Conservation (phyloP, 2,113 vertebrate species). For the Dicrurus megarhynchus region DNA sequence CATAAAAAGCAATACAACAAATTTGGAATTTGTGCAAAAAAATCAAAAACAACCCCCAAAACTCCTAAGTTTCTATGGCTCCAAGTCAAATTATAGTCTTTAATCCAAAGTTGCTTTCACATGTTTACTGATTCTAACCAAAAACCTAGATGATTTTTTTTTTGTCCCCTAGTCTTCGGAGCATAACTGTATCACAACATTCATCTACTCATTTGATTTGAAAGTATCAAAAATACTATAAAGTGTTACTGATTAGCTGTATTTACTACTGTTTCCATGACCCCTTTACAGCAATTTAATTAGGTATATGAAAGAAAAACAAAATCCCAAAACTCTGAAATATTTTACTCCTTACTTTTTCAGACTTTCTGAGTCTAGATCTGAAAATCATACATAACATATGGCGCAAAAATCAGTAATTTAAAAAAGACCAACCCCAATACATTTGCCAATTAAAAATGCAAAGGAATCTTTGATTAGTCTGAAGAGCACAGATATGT, state of each 20-base stretch:
- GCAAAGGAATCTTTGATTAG: not conserved
- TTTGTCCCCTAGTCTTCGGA: not conserved
- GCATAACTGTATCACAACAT: not conserved
- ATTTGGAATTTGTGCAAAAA: not conserved
- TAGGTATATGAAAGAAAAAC: not conserved
- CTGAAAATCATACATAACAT: not conserved
- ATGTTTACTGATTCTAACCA: not conserved
- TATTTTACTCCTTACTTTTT: not conserved
- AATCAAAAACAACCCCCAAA: not conserved
- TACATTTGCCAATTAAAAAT: not conserved
- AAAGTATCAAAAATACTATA: conserved; percentile 15
- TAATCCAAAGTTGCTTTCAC: not conserved
- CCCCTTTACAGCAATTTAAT: not conserved
- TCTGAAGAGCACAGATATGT: not conserved
- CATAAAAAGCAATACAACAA: not conserved
- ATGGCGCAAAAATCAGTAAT: not conserved
- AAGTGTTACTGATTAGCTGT: conserved; percentile 26
- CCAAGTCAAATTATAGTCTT: not conserved
- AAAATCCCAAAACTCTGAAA: not conserved
- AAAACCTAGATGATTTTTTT: not conserved
- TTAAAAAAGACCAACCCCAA: not conserved
- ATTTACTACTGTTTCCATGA: not conserved
- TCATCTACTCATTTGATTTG: not conserved
- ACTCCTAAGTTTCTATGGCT: not conserved
- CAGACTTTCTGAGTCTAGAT: not conserved